phyloP scores from a whole-genome alignment of 2,113 vertebrate species.

The Eclectus roratus region DNA sequence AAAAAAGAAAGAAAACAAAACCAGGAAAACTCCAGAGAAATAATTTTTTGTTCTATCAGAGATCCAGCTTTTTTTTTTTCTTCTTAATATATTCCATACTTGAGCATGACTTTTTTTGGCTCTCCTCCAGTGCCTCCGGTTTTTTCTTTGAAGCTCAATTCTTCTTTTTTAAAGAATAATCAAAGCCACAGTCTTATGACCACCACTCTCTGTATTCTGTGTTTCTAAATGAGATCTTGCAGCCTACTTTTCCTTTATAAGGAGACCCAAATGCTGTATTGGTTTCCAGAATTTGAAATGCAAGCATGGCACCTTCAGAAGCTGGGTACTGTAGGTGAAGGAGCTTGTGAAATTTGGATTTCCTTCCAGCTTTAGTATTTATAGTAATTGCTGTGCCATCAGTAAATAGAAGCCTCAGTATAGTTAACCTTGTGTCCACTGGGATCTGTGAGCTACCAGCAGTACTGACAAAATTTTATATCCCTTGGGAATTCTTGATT shows the following conservation, averaged over 20 bases:
- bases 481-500: not conserved
- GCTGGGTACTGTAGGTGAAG: not conserved
- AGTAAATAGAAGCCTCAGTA: not conserved
- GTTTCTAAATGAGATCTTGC: constrained; percentile 4
- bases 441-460: not conserved
- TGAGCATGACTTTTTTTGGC: not conserved
- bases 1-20: not conserved
- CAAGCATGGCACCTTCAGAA: not conserved
- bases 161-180: not conserved
- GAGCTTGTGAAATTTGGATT: not conserved
- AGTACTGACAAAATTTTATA: not conserved
- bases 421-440: not conserved
- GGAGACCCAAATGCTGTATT: not conserved
- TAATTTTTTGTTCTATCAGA: not conserved
- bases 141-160: not conserved
- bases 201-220: not conserved
- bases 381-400: not conserved
- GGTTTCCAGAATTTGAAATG: not conserved
- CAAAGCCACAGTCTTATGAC: not conserved
- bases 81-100: not conserved
- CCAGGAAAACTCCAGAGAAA: not conserved
- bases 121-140: constrained; percentile 9
- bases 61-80: not conserved
- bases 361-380: not conserved
- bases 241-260: not conserved